Evolutionary conservation across 2,113 vertebrate genomes (phyloP), one percentile per base, ranked within the genome.

Genomic region (Cromileptes altivelis): DNA sequence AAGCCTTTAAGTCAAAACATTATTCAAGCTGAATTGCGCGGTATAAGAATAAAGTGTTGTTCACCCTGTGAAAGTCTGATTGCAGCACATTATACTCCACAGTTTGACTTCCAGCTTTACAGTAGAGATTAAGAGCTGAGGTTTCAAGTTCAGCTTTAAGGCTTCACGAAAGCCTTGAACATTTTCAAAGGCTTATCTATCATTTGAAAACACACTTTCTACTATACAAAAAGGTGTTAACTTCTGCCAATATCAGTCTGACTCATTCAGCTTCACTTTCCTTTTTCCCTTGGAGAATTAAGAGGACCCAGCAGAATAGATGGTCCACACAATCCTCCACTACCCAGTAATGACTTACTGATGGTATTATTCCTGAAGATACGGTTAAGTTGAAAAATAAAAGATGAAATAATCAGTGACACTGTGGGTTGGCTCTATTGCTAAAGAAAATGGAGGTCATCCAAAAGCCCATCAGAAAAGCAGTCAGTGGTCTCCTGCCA

Each of bases 171-270:
- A 86, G 64, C 69, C 80, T 69, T 62, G 27, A 62, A 84, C 65
- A 72, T 58, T 86, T 87, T 83, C 86, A 87, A 82, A 90, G 72
- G 79, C 85, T 80, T 85, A 83, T 88, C 84, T 84, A 62, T 81
- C 70, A 78, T 82, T 85, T 85, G 49, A 82, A 80, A 82, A 82
- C 64, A n/a, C 69, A 58, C 64, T 49, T 72, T 78, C 55, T 63
- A 62, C 40, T 63, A 23, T 58, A 72, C 47, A 52, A 47, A 57
- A 80, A 88, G 72, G 80, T 62, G 82, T 83, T 87, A 75, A 71
- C 61, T 77, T 81, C 62, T 56, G 53, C 82, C 65, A 67, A 56
- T 84, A 85, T 91, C 80, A 56, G 65, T 50, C 73, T 25, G 73
- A 63, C 57, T 82, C 73, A 60, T 73, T 85, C 49, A 70, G 62